A percentile compares a stretch with the other conserved stretches of the same genome.
Conservation (phyloP, 1,140 invertebrate genomes). For the Ectropis grisescens region DNA sequence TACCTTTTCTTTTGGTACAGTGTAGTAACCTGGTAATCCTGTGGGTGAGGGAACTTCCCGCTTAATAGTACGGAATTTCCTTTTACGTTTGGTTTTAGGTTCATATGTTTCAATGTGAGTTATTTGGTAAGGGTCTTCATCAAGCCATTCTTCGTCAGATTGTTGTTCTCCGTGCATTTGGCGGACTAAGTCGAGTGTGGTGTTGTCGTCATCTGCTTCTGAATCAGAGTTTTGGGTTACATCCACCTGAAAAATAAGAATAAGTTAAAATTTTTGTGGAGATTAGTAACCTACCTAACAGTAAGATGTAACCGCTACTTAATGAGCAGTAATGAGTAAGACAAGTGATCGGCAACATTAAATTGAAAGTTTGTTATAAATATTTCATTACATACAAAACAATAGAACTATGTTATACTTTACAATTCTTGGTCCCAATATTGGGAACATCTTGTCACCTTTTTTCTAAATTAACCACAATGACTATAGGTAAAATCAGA, state of each 20-base stretch:
- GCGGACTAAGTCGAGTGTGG: constrained; percentile 35
- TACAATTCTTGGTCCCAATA: no score
- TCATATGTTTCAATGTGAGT: constrained; percentile 32
- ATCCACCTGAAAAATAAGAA: constrained; percentile 35
- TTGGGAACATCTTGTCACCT: no score
- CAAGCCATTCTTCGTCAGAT: constrained; percentile 54
- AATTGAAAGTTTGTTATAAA: no score
- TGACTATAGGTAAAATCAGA: no score
- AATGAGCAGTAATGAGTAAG: no score
- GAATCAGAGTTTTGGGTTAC: constrained; percentile 30
- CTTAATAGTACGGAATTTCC: constrained; percentile 43
- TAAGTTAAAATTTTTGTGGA: constrained; percentile 16
- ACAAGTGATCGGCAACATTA: no score
- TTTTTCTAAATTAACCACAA: no score
- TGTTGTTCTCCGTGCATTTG: constrained; percentile 30
- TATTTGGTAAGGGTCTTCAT: constrained; percentile 41
- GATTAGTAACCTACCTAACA: no score
- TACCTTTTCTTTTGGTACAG: constrained; percentile 24
- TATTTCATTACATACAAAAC: no score
- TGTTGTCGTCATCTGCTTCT: constrained; percentile 30
- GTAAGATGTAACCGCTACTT: no score
- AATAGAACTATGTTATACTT: no score
- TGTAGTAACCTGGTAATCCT: constrained; percentile 15
- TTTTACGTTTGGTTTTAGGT: constrained; percentile 31
- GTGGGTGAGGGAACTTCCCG: constrained; percentile 34